A percentile compares a stretch with the other conserved stretches of the same genome.
Evolutionary conservation across 2,797 vertebrate genomes (phyloP).

Genomic region (Pseudochirops corinnae): DNA sequence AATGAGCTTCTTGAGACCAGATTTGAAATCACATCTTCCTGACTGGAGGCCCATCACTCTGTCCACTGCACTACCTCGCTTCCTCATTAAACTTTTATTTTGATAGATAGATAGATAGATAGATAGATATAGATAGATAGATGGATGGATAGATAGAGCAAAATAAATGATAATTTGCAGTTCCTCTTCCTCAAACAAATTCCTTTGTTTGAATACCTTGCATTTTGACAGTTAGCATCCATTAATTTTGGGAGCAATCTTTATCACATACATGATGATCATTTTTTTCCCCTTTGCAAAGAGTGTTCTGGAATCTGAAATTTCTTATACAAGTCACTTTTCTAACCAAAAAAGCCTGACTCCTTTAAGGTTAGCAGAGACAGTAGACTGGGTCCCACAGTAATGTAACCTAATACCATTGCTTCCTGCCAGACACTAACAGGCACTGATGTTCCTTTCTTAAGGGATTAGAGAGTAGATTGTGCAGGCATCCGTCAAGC

Average conservation of each 20-base stretch:
- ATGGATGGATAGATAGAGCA: background rate
- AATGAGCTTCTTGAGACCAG: background rate
- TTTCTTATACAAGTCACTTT: background rate
- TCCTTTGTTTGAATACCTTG: background rate
- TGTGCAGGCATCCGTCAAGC: slow-evolving; percentile 19
- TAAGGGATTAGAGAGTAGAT: background rate
- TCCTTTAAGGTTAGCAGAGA: background rate
- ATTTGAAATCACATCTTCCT: background rate
- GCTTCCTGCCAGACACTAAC: background rate
- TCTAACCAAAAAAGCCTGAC: background rate
- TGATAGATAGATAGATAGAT: background rate
- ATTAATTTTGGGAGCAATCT: background rate
- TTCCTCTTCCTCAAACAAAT: background rate
- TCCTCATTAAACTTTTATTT: background rate
- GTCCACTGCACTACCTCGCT: background rate
- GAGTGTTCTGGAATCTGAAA: background rate
- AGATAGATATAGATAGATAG: too few relatives aligned
- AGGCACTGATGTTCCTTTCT: background rate
- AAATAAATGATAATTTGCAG: background rate
- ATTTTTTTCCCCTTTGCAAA: background rate
- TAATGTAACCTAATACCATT: background rate
- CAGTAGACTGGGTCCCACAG: background rate
- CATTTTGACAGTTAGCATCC: background rate
- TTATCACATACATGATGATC: background rate
- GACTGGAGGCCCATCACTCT: background rate